Conservation (phyloP, 2,797 vertebrate genomes). For the Rhabdophis nuchalis region DNA sequence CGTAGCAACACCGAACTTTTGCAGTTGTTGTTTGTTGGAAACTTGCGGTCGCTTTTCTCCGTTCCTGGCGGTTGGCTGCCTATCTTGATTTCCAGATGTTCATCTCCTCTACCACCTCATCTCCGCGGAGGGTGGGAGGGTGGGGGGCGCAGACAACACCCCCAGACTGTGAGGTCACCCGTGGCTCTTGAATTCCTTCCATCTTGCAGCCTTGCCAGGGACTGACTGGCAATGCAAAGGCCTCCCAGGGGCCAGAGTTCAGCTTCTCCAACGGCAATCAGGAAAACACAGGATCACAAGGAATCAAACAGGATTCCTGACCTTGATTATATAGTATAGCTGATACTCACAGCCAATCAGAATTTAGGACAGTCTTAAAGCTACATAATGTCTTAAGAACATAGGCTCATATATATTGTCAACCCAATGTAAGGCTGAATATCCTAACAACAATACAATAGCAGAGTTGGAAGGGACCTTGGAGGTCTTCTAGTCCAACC, state of each 20-base stretch:
- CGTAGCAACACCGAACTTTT: constrained; percentile 15
- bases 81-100: constrained; percentile 48
- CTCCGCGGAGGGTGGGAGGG: background rate
- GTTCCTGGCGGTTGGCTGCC: constrained; percentile 35
- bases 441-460: too few relatives aligned
- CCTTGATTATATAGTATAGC: too few relatives aligned
- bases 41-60: constrained; percentile 6
- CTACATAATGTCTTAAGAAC: too few relatives aligned
- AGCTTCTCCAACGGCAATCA: too few relatives aligned
- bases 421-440: too few relatives aligned
- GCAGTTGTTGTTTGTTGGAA: constrained; percentile 29
- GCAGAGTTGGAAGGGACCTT: too few relatives aligned
- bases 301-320: too few relatives aligned
- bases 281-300: too few relatives aligned
- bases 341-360: too few relatives aligned
- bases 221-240: constrained; percentile 19
- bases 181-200: constrained; percentile 23
- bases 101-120: background rate
- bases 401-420: too few relatives aligned
- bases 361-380: too few relatives aligned
- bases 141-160: constrained; percentile 25
- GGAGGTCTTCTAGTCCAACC: too few relatives aligned
- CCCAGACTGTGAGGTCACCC: constrained; percentile 5
- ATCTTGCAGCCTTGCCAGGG: constrained; percentile 35
- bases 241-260: fast-evolving